These are phyloP conservation scores for Reticulitermes lucifugus DNA, from an alignment of 2,888 invertebrate genomes.

Conservation along the genomic window DNA sequence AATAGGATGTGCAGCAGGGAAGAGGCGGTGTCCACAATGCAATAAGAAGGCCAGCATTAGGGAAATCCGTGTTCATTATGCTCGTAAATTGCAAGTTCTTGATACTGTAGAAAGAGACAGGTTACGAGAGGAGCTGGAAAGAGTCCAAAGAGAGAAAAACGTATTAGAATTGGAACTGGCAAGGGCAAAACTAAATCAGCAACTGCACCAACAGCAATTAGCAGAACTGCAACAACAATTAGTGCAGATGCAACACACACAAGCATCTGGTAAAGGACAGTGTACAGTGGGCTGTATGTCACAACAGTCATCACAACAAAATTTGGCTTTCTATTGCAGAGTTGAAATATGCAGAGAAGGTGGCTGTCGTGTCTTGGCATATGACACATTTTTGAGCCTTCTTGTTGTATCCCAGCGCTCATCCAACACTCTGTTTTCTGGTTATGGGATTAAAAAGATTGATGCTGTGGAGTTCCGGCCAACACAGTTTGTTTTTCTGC, in stretches of 20 bases:
- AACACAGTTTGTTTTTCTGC: conserved; percentile 78
- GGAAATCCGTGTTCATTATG: conserved; percentile 85
- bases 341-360: conserved; percentile 76
- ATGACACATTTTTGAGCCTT: conserved; percentile 72
- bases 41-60: conserved; percentile 76
- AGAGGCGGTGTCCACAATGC: conserved; percentile 88
- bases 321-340: conserved; percentile 68
- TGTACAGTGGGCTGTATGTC: background rate
- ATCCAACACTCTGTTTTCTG: conserved; percentile 76
- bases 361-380: conserved; percentile 84
- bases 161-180: conserved; percentile 74
- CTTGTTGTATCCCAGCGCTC: conserved; percentile 83
- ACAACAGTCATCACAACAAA: conserved; percentile 55
- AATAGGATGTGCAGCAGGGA: conserved; percentile 64
- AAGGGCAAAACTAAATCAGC: conserved; percentile 63
- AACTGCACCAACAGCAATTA: conserved; percentile 60
- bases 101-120: conserved; percentile 81
- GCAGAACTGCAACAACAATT: conserved; percentile 20
- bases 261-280: background rate
- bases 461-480: conserved; percentile 74
- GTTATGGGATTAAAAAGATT: conserved; percentile 84
- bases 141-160: conserved; percentile 69
- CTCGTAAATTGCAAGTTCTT: conserved; percentile 77
- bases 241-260: background rate
- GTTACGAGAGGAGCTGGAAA: conserved; percentile 72